Evolutionary conservation across 1,140 invertebrate species (phyloP).

Genomic region (Drosophila trapezifrons): DNA sequence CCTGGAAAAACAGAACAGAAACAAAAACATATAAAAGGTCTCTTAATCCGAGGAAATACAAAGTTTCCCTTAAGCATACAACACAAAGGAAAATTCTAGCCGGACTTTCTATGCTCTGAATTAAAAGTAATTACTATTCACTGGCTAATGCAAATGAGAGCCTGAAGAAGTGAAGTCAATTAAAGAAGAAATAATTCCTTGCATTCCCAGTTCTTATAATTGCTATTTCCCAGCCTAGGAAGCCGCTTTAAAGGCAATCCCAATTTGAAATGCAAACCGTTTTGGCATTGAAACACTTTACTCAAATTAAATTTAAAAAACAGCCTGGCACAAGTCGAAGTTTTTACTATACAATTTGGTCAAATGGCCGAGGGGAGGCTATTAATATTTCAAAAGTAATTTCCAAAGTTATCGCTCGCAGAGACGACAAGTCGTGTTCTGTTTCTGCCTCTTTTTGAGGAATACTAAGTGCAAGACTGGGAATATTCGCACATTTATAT

Average conservation of each 20-base stretch:
- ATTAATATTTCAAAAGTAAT: conserved; percentile 68
- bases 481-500: conserved; percentile 13
- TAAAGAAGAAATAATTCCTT: conserved; percentile 1
- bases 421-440: conserved; percentile 5
- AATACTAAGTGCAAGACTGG: conserved; percentile 13
- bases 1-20: not conserved
- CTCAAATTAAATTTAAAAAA: conserved; percentile 3
- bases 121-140: conserved; percentile 9
- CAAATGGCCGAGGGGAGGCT: conserved; percentile 39
- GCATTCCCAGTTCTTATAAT: not conserved
- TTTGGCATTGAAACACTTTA: conserved; percentile 13
- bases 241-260: not conserved
- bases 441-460: not conserved
- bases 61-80: not conserved
- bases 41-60: not conserved
- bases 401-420: conserved; percentile 41
- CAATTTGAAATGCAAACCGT: conserved; percentile 1
- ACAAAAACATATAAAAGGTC: not conserved
- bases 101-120: not conserved
- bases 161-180: conserved; percentile 4
- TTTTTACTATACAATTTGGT: conserved; percentile 13
- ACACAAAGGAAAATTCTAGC: not conserved
- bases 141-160: conserved; percentile 17
- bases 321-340: not conserved
- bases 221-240: not conserved